phyloP scores from a whole-genome alignment of 2,888 invertebrate species.

The Stratiomys singularior region DNA sequence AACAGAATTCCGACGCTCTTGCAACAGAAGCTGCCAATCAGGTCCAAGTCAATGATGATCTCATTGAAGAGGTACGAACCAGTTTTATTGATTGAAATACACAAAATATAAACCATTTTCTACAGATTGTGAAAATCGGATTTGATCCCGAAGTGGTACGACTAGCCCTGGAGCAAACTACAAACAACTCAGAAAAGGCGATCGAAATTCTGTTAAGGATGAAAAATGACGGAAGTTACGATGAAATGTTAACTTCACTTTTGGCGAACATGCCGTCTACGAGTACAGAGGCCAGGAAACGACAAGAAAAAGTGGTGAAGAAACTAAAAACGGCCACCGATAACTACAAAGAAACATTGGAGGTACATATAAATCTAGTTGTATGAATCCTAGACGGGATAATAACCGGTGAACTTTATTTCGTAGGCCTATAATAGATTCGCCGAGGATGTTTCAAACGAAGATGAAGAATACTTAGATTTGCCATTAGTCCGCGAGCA shows the following conservation, averaged over 20 bases:
- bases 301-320: conserved; percentile 23
- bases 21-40: conserved; percentile 51
- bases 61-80: conserved; percentile 56
- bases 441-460: conserved; percentile 67
- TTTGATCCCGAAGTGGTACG: conserved; percentile 69
- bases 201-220: conserved; percentile 70
- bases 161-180: conserved; percentile 68
- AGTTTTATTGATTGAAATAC: background rate
- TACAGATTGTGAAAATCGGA: conserved; percentile 69
- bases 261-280: conserved; percentile 37
- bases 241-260: background rate
- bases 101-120: conserved; percentile 55
- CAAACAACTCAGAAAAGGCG: conserved; percentile 70
- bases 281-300: background rate
- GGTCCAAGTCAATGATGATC: conserved; percentile 51
- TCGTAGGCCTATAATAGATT: conserved; percentile 71
- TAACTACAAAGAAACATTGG: conserved; percentile 40
- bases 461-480: conserved; percentile 81
- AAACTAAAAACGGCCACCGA: conserved; percentile 4
- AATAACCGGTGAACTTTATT: too few relatives aligned
- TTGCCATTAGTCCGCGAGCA: conserved; percentile 76
- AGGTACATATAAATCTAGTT: too few relatives aligned
- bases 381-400: too few relatives aligned
- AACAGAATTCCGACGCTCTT: conserved; percentile 57
- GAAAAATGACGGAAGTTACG: conserved; percentile 56